Conservation (phyloP, 2,113 vertebrate species). For the Solenodon paradoxus region DNA sequence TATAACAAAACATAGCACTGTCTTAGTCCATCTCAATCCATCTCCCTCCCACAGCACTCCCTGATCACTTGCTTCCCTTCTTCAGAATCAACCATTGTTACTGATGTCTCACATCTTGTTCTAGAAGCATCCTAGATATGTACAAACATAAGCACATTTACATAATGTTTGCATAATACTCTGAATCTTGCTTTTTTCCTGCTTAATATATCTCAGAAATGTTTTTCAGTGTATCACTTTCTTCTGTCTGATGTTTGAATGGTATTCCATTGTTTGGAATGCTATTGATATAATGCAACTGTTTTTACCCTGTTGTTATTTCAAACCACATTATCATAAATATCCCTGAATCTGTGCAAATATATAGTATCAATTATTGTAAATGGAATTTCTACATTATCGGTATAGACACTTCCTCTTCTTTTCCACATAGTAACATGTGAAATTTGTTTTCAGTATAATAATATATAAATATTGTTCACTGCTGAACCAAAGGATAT, state of each 20-base stretch:
- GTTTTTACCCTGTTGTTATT: background rate
- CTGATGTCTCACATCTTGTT: background rate
- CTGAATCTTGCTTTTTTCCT: background rate
- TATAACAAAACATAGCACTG: background rate
- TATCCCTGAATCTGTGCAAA: background rate
- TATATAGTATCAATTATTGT: background rate
- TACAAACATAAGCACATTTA: background rate
- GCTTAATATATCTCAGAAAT: background rate
- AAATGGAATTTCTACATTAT: background rate
- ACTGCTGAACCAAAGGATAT: background rate
- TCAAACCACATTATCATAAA: background rate
- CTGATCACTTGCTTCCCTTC: background rate
- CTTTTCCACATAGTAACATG: background rate
- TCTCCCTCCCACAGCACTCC: background rate
- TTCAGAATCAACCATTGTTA: background rate
- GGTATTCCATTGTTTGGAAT: background rate
- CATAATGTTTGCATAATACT: background rate
- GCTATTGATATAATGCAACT: background rate
- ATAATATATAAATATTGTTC: slow-evolving; percentile 10
- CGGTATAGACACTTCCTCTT: background rate
- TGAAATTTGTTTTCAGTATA: background rate
- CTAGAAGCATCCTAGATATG: background rate
- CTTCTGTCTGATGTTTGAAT: background rate
- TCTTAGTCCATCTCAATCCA: no score
- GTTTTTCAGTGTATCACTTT: background rate